Evolutionary conservation across 2,797 vertebrate species (phyloP).

Genomic region (Valencia hispanica): DNA sequence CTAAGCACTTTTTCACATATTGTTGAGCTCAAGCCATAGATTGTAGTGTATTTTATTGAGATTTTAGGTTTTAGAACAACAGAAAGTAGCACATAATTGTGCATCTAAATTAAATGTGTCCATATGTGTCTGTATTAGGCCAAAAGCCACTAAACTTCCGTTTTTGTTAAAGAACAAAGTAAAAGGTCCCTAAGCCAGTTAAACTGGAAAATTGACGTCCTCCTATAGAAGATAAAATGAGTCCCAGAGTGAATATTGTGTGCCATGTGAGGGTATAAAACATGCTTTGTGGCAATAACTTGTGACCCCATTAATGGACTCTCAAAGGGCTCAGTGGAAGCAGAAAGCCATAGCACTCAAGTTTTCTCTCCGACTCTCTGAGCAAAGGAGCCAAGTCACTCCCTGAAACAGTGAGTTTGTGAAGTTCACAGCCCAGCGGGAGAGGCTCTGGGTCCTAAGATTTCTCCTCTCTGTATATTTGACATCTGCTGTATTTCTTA

Average conservation of each 20-base stretch:
- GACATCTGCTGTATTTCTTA: constrained; percentile 62
- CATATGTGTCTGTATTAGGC: constrained; percentile 15
- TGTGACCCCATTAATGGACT: constrained; percentile 67
- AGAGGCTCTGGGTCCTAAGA: constrained; percentile 44
- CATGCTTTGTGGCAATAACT: constrained; percentile 50
- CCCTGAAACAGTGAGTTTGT: constrained; percentile 68
- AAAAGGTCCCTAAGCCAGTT: constrained; percentile 17
- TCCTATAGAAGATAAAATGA: constrained; percentile 50
- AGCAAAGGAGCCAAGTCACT: constrained; percentile 56
- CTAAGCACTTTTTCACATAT: not conserved
- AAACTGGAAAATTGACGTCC: constrained; percentile 27
- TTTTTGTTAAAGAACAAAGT: constrained; percentile 21
- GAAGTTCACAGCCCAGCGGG: constrained; percentile 53
- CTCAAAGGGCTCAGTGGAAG: constrained; percentile 54
- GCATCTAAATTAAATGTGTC: not conserved
- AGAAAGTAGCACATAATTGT: not conserved
- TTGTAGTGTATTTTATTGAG: too few species aligned
- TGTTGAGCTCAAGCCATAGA: not conserved
- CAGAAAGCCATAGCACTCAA: constrained; percentile 60
- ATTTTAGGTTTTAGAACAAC: not conserved
- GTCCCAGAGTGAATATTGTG: constrained; percentile 38
- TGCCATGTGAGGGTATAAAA: constrained; percentile 42
- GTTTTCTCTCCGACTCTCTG: constrained; percentile 57
- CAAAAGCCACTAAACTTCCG: constrained; percentile 7
- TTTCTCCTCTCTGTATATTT: constrained; percentile 57